Percentiles rank a stretch among this genome's conserved stretches.
phyloP scores from a whole-genome alignment of 2,113 vertebrate genomes.

The rat (Rattus norvegicus) region DNA sequence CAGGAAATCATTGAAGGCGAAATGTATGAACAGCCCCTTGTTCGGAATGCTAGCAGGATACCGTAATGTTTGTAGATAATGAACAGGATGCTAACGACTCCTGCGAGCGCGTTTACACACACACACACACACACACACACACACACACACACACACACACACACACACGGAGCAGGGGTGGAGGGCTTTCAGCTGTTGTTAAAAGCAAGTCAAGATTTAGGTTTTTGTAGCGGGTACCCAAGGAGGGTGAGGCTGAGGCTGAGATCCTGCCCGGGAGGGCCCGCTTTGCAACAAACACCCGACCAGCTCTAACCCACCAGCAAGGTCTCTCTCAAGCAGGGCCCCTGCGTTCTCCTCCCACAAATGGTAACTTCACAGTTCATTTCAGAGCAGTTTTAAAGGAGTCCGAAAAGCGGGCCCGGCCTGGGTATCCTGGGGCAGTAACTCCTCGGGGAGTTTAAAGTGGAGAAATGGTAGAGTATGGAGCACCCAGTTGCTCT shows the following conservation, averaged over 20 bases:
- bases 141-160: not conserved
- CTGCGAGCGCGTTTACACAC: not conserved
- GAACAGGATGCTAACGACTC: slow-evolving; percentile 52
- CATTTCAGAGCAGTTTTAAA: slow-evolving; percentile 21
- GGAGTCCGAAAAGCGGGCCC: not conserved
- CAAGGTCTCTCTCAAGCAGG: not conserved
- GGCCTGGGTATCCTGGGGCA: not conserved
- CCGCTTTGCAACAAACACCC: not conserved
- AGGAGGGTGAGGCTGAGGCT: not conserved
- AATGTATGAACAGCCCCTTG: slow-evolving; percentile 91
- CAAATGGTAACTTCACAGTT: slow-evolving; percentile 69
- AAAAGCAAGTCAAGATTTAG: not conserved
- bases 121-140: not conserved
- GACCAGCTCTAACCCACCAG: not conserved
- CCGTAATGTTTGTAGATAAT: slow-evolving; percentile 86
- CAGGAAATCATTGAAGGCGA: slow-evolving; percentile 88
- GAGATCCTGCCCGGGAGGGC: not conserved
- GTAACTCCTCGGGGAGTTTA: not conserved
- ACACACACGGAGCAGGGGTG: not conserved
- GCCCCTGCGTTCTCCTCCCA: slow-evolving; percentile 45
- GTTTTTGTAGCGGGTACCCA: not conserved
- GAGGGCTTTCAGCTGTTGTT: not conserved
- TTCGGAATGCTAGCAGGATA: slow-evolving; percentile 91
- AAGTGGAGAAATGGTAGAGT: slow-evolving; percentile 45
- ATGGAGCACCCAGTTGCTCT: slow-evolving; percentile 68